These are phyloP conservation scores for Loris lydekkerianus DNA, from an alignment of 2,797 vertebrate species.

Conservation along the genomic window DNA sequence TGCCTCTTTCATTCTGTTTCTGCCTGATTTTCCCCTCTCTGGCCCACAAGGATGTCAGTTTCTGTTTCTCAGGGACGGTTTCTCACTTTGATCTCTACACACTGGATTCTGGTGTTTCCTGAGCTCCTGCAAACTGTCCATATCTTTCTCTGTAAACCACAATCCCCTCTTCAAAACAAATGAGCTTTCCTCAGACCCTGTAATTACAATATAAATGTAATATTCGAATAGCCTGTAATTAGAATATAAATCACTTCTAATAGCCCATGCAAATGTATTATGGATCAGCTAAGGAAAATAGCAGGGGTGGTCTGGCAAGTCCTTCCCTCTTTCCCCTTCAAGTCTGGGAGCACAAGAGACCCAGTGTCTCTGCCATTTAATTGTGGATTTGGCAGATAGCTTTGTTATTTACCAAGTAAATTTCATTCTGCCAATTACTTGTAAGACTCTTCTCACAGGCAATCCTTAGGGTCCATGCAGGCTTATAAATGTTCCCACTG, in stretches of 20 bases:
- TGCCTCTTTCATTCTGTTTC: background rate
- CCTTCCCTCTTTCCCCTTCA: background rate
- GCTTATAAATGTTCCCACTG: background rate
- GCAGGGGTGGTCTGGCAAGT: no score
- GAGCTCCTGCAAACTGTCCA: background rate
- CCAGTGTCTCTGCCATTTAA: background rate
- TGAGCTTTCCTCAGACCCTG: constrained; percentile 44
- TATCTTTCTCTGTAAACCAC: constrained; percentile 36
- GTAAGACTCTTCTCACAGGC: background rate
- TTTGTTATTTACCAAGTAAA: constrained; percentile 30
- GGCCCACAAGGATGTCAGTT: background rate
- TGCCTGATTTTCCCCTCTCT: background rate
- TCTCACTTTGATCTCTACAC: background rate
- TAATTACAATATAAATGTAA: constrained; percentile 73
- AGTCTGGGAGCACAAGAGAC: background rate
- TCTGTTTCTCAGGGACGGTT: background rate
- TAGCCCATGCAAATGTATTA: constrained; percentile 46
- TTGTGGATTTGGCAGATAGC: constrained; percentile 24
- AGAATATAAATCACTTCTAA: constrained; percentile 69
- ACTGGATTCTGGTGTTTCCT: background rate
- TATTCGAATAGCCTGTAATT: constrained; percentile 58
- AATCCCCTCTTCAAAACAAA: constrained; percentile 56
- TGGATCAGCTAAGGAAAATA: background rate
- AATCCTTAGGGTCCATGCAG: background rate
- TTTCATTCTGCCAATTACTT: background rate